Conservation (phyloP, 1,140 invertebrate species). For the Teleopsis dalmanni region DNA sequence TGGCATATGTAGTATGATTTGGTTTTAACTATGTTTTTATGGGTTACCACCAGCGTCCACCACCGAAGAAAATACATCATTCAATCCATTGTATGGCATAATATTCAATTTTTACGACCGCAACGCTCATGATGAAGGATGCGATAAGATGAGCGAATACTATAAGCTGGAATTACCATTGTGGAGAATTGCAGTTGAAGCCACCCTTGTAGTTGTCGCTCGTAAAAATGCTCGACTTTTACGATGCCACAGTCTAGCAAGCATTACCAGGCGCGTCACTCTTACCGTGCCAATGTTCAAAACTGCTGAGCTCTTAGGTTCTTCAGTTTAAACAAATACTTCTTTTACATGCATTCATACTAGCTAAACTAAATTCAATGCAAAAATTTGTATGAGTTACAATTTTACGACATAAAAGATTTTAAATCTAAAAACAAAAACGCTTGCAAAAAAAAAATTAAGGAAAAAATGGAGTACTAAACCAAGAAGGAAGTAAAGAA, state of each 20-base stretch:
- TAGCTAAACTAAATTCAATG: conserved; percentile 6
- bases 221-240: conserved; percentile 10
- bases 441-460: background rate
- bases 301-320: background rate
- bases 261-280: conserved; percentile 10
- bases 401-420: conserved; percentile 7
- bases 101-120: conserved; percentile 10
- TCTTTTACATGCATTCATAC: too few relatives aligned
- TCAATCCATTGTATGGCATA: conserved; percentile 6
- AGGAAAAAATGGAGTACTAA: background rate
- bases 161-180: conserved; percentile 5
- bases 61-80: conserved; percentile 5
- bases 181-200: background rate
- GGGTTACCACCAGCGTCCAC: too few relatives aligned
- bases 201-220: conserved; percentile 9
- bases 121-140: conserved; percentile 11
- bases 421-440: conserved; percentile 1
- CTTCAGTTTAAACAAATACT: too few relatives aligned
- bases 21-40: too few relatives aligned
- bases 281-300: background rate
- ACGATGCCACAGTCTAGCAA: conserved; percentile 13
- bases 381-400: conserved; percentile 9
- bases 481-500: background rate
- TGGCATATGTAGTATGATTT: too few relatives aligned
- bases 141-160: conserved; percentile 10